Evolutionary conservation across 1,140 invertebrate genomes (phyloP).

Genomic region (Sycophila sp.): DNA sequence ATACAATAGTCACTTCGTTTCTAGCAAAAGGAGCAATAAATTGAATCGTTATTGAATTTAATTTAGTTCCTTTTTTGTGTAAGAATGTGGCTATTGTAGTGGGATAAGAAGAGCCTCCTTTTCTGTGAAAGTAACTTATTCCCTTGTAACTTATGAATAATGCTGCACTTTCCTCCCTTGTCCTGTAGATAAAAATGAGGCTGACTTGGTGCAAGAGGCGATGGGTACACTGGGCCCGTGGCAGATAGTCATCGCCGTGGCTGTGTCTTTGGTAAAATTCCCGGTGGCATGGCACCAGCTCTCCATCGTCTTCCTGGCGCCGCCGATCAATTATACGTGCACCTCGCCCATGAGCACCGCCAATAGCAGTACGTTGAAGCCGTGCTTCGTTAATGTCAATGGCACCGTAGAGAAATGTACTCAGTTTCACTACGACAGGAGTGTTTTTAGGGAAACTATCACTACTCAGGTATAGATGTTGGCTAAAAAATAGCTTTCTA

Average conservation of each 20-base stretch:
- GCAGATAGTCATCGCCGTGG: slow-evolving; percentile 71
- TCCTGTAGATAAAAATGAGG: too few species aligned
- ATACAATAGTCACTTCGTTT: too few species aligned
- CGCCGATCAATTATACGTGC: slow-evolving; percentile 71
- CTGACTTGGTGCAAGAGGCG: slow-evolving; percentile 59
- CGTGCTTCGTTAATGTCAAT: slow-evolving; percentile 50
- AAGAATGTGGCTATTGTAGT: too few species aligned
- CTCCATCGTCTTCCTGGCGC: slow-evolving; percentile 75
- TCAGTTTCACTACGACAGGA: slow-evolving; percentile 71
- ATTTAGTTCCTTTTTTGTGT: too few species aligned
- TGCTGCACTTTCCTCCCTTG: too few species aligned
- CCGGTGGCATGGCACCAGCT: slow-evolving; percentile 76
- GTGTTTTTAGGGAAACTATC: slow-evolving; percentile 77
- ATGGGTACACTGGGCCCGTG: slow-evolving; percentile 71
- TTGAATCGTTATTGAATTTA: too few species aligned
- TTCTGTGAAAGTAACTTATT: too few species aligned
- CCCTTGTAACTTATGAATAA: too few species aligned
- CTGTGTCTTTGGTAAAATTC: slow-evolving; percentile 73
- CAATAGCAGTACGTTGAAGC: slow-evolving; percentile 42
- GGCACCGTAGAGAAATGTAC: slow-evolving; percentile 65
- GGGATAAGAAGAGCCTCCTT: too few species aligned
- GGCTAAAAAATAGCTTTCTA: too few species aligned
- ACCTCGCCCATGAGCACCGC: slow-evolving; percentile 45
- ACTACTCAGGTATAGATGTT: slow-evolving; percentile 72
- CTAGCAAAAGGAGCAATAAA: too few species aligned